Evolutionary conservation across 2,888 invertebrate genomes (phyloP), one percentile per base, ranked within the genome.

Genomic region (Julus scandinavius): DNA sequence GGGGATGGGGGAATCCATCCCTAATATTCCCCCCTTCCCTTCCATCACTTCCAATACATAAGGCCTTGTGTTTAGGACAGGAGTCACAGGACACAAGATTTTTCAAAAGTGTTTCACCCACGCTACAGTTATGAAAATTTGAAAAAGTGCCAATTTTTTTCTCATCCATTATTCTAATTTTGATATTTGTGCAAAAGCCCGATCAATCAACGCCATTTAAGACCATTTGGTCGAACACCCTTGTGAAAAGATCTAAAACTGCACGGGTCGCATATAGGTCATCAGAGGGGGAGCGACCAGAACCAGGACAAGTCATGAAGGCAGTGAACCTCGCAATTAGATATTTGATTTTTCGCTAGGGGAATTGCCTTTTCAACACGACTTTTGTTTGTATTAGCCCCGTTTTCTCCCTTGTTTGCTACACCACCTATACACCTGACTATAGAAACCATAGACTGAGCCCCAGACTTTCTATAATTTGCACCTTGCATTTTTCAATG

Each of bases 261-360:
- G 29, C 80, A 80, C 80, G 80, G 80, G 80, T 80, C 80, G 80
- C 20, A 80, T 80, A 80, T 80, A 80, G 80, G 80, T 80, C 80
- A 80, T 80, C 20, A 5, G 38, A 20, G 80, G 80, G 80, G 80
- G 63, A 80, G 80, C 11, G 38, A 80, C 80, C 38, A 80, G 13
- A 80, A 80, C 80, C 29, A 38, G 80, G 80, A 80, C 80, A 80
- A 80, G 80, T 80, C 80, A 80, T 80, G 80, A 80, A 80, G 80
- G 80, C 80, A 80, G 80, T 80, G 80, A 80, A 38, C 80, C 80
- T 80, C 20, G 20, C 80, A 80, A 80, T 80, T 80, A 80, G 80
- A 80, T 80, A 80, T 80, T 80, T 80, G 80, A 80, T 80, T 80
- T 80, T 80, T 80, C 38, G 80, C 20, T 38, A 29, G 13, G 80